These are phyloP conservation scores for Furcula furcula DNA, from an alignment of 2,888 invertebrate species.

Conservation along the genomic window DNA sequence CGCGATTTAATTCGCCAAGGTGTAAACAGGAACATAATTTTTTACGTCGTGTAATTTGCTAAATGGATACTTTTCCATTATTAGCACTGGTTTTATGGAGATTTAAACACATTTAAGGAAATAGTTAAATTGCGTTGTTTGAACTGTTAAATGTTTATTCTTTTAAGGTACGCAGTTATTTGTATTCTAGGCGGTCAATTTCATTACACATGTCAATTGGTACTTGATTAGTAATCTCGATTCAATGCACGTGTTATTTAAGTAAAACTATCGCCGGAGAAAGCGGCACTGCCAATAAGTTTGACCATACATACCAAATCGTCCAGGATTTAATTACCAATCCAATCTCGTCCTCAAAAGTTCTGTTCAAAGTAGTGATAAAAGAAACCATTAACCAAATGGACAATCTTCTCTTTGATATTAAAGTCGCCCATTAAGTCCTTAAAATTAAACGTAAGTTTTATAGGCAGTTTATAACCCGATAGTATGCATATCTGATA, in stretches of 20 bases:
- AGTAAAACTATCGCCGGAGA: background rate
- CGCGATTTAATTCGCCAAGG: slow-evolving; percentile 29
- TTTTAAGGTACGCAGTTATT: background rate
- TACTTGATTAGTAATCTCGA: background rate
- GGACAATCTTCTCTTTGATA: background rate
- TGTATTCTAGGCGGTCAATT: background rate
- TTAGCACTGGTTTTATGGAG: background rate
- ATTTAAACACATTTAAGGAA: background rate
- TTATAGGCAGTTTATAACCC: slow-evolving; percentile 5
- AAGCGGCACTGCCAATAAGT: background rate
- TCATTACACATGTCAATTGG: background rate
- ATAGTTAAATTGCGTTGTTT: background rate
- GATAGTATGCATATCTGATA: slow-evolving; percentile 9
- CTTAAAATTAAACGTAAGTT: too few relatives aligned
- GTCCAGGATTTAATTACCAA: too few relatives aligned
- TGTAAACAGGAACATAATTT: background rate
- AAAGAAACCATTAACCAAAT: background rate
- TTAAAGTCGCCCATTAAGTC: background rate
- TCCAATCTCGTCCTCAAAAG: too few relatives aligned
- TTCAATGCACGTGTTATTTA: background rate
- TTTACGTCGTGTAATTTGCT: background rate
- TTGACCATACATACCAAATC: background rate
- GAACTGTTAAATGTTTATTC: background rate
- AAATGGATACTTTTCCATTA: background rate
- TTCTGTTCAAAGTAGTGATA: too few relatives aligned